Conservation (phyloP, 1,140 invertebrate genomes). For the Hetaerina americana region DNA sequence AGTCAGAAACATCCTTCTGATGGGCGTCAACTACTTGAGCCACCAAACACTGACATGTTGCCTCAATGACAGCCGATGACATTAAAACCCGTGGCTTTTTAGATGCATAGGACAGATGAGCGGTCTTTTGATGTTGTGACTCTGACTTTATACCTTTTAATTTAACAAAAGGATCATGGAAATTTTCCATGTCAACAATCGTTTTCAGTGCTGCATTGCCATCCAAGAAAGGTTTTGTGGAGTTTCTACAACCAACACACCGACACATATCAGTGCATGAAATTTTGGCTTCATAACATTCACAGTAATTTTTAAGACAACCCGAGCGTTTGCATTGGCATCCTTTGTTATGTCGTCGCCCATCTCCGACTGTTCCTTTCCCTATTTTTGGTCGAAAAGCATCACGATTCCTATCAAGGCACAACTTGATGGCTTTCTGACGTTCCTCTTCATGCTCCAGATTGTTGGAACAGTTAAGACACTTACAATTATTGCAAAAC, state of each 20-base stretch:
- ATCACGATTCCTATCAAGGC: constrained; percentile 32
- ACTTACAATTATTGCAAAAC: constrained; percentile 57
- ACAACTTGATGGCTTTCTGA: constrained; percentile 25
- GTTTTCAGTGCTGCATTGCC: background rate
- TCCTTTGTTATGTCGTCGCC: constrained; percentile 51
- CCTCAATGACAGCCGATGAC: constrained; percentile 87
- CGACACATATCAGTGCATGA: constrained; percentile 25
- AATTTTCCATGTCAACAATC: background rate
- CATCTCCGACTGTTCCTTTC: constrained; percentile 24
- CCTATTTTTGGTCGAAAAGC: constrained; percentile 60
- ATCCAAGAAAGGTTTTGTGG: background rate
- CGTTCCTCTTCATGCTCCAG: constrained; percentile 49
- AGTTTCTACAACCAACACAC: background rate
- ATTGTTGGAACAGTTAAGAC: constrained; percentile 54
- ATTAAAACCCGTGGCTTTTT: constrained; percentile 80
- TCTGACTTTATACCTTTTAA: background rate
- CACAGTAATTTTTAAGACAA: constrained; percentile 61
- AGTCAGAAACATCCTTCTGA: constrained; percentile 47
- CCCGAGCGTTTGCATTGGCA: constrained; percentile 57
- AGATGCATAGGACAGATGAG: constrained; percentile 10
- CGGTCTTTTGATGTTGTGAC: background rate
- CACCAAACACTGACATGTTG: constrained; percentile 87
- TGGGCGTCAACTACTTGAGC: constrained; percentile 80
- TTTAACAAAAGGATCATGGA: background rate
- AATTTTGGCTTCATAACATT: constrained; percentile 65